Evolutionary conservation across 2,888 invertebrate genomes (phyloP).

Genomic region (Schrankia costaestrigalis): DNA sequence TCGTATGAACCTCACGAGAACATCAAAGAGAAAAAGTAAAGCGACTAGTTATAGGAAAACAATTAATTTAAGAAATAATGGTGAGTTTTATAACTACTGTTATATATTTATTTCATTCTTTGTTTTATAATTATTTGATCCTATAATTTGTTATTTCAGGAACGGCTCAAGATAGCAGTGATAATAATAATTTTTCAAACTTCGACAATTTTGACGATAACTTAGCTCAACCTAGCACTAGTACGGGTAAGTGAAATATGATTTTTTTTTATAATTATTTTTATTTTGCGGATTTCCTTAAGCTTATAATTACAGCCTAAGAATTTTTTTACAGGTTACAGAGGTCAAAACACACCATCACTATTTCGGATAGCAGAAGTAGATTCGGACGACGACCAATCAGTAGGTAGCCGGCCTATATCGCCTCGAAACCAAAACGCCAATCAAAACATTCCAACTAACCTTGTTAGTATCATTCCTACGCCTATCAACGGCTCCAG

Average conservation of each 20-base stretch:
- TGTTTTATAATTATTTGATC: background rate
- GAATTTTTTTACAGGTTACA: slow-evolving; percentile 54
- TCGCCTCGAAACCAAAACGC: slow-evolving; percentile 56
- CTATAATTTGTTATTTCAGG: slow-evolving; percentile 38
- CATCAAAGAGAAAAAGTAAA: slow-evolving; percentile 69
- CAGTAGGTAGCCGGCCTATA: slow-evolving; percentile 61
- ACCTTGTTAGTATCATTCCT: slow-evolving; percentile 79
- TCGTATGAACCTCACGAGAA: slow-evolving; percentile 64
- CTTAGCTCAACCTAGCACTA: slow-evolving; percentile 83
- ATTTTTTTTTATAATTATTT: background rate
- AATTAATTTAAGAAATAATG: slow-evolving; percentile 61
- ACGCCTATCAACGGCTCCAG: slow-evolving; percentile 82
- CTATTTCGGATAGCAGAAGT: slow-evolving; percentile 78
- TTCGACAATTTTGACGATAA: slow-evolving; percentile 64
- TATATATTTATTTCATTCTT: background rate
- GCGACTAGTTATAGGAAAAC: slow-evolving; percentile 62
- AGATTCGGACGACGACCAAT: slow-evolving; percentile 83
- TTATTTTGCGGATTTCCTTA: background rate
- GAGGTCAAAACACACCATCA: slow-evolving; percentile 65
- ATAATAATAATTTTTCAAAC: slow-evolving; percentile 52
- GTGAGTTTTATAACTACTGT: slow-evolving; percentile 32
- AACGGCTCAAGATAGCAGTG: slow-evolving; percentile 55
- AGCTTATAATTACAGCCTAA: background rate
- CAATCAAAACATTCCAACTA: slow-evolving; percentile 49
- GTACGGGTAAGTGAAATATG: slow-evolving; percentile 75